Conservation (phyloP, 2,888 invertebrate genomes). For the Linnaemya tessellans region DNA sequence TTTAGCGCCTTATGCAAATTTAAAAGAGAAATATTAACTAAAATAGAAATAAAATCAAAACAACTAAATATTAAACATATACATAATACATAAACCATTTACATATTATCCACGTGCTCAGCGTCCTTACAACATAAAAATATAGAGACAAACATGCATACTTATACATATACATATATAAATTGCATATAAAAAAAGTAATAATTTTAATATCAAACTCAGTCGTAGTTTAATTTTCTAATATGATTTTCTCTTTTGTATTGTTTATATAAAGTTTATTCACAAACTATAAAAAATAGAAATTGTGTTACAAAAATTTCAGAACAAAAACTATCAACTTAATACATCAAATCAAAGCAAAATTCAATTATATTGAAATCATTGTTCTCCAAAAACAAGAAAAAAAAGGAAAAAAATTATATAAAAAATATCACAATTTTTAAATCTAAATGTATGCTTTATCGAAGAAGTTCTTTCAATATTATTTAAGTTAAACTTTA, state of each 20-base stretch:
- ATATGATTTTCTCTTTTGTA: neutral
- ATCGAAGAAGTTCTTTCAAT: conserved; percentile 17
- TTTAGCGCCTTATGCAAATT: conserved; percentile 70
- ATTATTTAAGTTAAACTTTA: conserved; percentile 42
- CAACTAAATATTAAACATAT: conserved; percentile 21
- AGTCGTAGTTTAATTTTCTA: conserved; percentile 52
- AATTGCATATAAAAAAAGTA: conserved; percentile 22
- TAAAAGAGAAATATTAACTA: conserved; percentile 55
- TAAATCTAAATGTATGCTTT: conserved; percentile 51
- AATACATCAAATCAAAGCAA: conserved; percentile 34
- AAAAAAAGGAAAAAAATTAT: conserved; percentile 8
- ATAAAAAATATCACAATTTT: conserved; percentile 30
- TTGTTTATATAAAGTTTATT: conserved; percentile 17
- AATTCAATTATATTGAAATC: conserved; percentile 16
- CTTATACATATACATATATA: conserved; percentile 10
- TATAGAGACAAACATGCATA: neutral
- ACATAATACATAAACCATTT: conserved; percentile 3
- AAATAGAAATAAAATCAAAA: conserved; percentile 64
- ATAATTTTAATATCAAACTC: conserved; percentile 41
- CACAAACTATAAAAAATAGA: neutral
- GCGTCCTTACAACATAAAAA: conserved; percentile 57
- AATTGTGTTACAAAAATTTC: neutral
- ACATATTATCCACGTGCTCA: conserved; percentile 55
- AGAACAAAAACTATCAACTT: conserved; percentile 5
- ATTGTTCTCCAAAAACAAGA: neutral